Percentiles rank a stretch among this genome's conserved stretches.
phyloP scores from a whole-genome alignment of 92 coral and sea anemone species.

The Parazoanthus darwini region DNA sequence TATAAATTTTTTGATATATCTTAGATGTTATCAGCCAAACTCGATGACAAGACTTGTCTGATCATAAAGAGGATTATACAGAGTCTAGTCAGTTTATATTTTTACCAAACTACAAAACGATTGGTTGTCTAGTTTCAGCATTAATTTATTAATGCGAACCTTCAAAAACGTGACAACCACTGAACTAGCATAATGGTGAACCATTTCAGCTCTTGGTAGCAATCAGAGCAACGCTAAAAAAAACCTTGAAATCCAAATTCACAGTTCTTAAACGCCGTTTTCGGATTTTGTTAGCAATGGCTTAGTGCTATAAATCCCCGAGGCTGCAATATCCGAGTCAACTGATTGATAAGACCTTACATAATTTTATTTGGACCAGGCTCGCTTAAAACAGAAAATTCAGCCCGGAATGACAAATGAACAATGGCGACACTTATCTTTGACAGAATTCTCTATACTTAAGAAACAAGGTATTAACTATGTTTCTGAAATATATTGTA shows the following conservation, averaged over 20 bases:
- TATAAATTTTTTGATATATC: neutral
- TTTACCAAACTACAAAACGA: neutral
- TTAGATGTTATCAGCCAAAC: conserved; percentile 13
- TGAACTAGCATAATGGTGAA: neutral
- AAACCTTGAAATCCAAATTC: too few species aligned
- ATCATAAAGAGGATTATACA: neutral
- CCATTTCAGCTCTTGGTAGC: neutral
- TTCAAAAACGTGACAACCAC: neutral
- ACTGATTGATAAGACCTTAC: too few species aligned
- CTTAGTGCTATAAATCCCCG: too few species aligned
- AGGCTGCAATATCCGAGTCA: too few species aligned
- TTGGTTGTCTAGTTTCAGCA: conserved; percentile 13
- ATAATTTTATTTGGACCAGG: neutral
- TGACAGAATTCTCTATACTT: too few species aligned
- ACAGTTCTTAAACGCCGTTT: too few species aligned
- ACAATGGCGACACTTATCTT: too few species aligned
- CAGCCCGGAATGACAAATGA: too few species aligned
- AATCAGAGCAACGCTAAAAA: neutral
- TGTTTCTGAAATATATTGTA: neutral
- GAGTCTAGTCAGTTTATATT: neutral
- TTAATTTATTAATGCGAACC: conserved; percentile 12
- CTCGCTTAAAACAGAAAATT: neutral
- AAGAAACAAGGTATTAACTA: too few species aligned
- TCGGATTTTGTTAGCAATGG: too few species aligned
- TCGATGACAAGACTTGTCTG: conserved; percentile 33